phyloP scores from a whole-genome alignment of 30 jellyfish, hydroid and myxozoan genomes.

The Catostylus mosaicus region DNA sequence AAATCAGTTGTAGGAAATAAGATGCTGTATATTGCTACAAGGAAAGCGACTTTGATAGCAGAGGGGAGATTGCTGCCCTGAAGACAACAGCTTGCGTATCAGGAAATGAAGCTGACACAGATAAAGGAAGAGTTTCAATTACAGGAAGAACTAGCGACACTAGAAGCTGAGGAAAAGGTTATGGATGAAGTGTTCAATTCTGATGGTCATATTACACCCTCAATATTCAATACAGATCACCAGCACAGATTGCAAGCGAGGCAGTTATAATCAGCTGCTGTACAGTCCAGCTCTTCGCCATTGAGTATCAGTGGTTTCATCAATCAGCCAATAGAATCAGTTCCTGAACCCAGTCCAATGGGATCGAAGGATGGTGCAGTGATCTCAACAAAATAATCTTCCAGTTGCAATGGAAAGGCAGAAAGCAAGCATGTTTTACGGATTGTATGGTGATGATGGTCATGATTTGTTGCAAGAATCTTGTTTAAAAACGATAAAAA shows the following conservation, averaged over 20 bases:
- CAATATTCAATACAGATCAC: conserved; percentile 43
- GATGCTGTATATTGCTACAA: conserved; percentile 43
- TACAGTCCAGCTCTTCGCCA: conserved; percentile 9
- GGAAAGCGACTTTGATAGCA: conserved; percentile 36
- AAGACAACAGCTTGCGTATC: conserved; percentile 24
- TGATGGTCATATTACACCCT: conserved; percentile 21
- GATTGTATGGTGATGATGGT: conserved; percentile 31
- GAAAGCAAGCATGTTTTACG: conserved; percentile 29
- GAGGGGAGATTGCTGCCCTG: conserved; percentile 33
- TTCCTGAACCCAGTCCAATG: conserved; percentile 48
- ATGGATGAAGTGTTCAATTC: conserved; percentile 42
- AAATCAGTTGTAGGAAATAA: conserved; percentile 44
- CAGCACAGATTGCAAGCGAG: conserved; percentile 28
- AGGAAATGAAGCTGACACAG: conserved; percentile 42
- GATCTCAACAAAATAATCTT: neutral
- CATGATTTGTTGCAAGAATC: conserved; percentile 28
- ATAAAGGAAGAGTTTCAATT: conserved; percentile 26
- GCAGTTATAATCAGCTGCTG: conserved; percentile 13
- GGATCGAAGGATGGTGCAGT: conserved; percentile 24
- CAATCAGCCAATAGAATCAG: conserved; percentile 39
- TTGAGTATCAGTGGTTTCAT: conserved; percentile 10
- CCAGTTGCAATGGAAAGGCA: conserved; percentile 38
- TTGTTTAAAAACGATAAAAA: conserved; percentile 2
- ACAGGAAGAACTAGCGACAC: conserved; percentile 17
- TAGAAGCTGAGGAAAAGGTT: conserved; percentile 59